Evolutionary conservation across 2,113 vertebrate species (phyloP).

Genomic region (Chionis minor): DNA sequence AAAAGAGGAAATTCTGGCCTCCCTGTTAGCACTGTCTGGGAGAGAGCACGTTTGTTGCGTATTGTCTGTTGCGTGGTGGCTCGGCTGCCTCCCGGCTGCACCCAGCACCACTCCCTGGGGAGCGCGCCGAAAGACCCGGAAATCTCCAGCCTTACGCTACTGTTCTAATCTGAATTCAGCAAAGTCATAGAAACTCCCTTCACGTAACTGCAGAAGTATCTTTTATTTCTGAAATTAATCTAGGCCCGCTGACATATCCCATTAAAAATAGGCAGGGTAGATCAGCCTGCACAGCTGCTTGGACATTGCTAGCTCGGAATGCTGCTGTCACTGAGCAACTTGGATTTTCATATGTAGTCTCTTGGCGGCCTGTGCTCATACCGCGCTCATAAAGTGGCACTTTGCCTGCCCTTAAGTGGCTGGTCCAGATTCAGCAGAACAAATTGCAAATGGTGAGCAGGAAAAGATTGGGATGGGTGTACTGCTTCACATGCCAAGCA

Average conservation of each 20-base stretch:
- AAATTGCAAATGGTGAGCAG: background rate
- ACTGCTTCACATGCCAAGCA: background rate
- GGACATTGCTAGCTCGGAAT: slow-evolving; percentile 22
- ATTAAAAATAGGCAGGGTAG: slow-evolving; percentile 41
- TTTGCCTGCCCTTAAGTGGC: background rate
- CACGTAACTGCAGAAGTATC: background rate
- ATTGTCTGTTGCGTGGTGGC: background rate
- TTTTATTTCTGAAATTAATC: background rate
- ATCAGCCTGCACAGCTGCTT: slow-evolving; percentile 30
- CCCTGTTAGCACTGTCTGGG: background rate
- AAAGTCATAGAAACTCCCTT: background rate
- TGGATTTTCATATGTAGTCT: background rate
- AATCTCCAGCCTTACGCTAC: background rate
- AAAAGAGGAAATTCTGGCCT: background rate
- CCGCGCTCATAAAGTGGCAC: background rate
- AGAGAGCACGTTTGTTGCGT: background rate
- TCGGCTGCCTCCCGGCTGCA: background rate
- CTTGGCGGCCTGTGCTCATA: background rate
- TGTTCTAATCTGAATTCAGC: background rate
- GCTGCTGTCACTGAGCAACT: background rate
- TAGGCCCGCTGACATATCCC: background rate
- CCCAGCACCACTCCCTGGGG: background rate
- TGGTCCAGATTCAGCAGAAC: background rate
- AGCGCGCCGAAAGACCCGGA: accelerated
- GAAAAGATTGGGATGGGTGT: background rate